These are phyloP conservation scores for Antrozous pallidus DNA, from an alignment of 2,797 vertebrate species.

Conservation along the genomic window DNA sequence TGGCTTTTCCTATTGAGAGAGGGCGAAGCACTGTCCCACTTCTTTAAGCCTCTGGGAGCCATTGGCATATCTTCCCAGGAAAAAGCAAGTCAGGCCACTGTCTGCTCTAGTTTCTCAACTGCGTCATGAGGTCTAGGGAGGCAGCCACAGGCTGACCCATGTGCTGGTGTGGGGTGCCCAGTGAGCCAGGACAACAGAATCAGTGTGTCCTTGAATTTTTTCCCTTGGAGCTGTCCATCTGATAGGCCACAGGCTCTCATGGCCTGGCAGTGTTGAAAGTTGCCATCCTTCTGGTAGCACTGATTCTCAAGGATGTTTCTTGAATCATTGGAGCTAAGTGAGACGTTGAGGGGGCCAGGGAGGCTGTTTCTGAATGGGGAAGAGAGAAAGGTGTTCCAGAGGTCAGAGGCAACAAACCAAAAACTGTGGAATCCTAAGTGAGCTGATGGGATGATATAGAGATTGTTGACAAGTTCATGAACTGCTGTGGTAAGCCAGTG, in stretches of 20 bases:
- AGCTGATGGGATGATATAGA: background rate
- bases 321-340: background rate
- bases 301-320: background rate
- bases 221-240: background rate
- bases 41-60: background rate
- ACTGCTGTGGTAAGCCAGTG: slow-evolving; percentile 64
- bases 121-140: background rate
- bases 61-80: background rate
- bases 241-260: fast-evolving
- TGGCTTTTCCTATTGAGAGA: background rate
- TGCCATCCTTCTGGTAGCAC: background rate
- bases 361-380: slow-evolving; percentile 33
- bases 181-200: background rate
- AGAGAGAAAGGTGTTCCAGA: slow-evolving; percentile 57
- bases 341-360: background rate
- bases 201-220: background rate
- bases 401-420: slow-evolving; percentile 62
- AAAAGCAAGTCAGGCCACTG: background rate
- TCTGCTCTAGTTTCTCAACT: background rate
- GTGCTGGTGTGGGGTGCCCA: background rate
- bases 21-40: background rate
- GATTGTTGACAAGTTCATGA: slow-evolving; percentile 59
- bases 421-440: background rate
- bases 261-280: background rate
- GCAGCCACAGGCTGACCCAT: background rate